A percentile compares a stretch with the other conserved stretches of the same genome.
These are phyloP conservation scores for Siderastrea radians DNA, from an alignment of 92 coral and sea anemone species.

Conservation along the genomic window DNA sequence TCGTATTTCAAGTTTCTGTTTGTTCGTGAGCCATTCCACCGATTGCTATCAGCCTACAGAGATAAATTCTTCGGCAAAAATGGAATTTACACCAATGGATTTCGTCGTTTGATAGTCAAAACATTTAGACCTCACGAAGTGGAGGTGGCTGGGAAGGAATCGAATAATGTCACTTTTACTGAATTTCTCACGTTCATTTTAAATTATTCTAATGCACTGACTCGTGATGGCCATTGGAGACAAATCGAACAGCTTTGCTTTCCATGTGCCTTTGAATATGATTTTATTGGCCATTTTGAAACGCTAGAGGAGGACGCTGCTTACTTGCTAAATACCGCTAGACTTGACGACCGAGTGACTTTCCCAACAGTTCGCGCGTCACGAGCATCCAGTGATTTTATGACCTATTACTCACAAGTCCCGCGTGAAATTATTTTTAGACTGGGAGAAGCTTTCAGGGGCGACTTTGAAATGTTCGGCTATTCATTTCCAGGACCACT, in stretches of 20 bases:
- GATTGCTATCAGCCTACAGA: slow-evolving; percentile 57
- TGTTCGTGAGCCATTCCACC: slow-evolving; percentile 72
- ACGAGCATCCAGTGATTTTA: slow-evolving; percentile 18
- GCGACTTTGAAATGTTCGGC: slow-evolving; percentile 71
- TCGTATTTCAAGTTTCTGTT: slow-evolving; percentile 59
- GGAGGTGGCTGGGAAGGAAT: not conserved
- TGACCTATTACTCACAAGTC: slow-evolving; percentile 40
- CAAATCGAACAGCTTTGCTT: slow-evolving; percentile 48
- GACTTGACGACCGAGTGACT: slow-evolving; percentile 54
- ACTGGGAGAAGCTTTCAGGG: slow-evolving; percentile 35
- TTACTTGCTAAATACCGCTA: slow-evolving; percentile 52
- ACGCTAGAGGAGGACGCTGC: slow-evolving; percentile 52
- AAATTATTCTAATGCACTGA: slow-evolving; percentile 8
- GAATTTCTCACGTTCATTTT: slow-evolving; percentile 56
- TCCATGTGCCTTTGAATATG: slow-evolving; percentile 59
- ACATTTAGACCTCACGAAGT: slow-evolving; percentile 22
- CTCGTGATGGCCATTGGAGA: slow-evolving; percentile 60
- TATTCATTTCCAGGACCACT: slow-evolving; percentile 63
- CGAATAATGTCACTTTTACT: slow-evolving; percentile 56
- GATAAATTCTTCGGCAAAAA: slow-evolving; percentile 59
- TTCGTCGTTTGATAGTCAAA: slow-evolving; percentile 22
- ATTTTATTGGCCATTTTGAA: slow-evolving; percentile 65
- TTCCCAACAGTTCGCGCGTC: slow-evolving; percentile 51
- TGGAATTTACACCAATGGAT: slow-evolving; percentile 29
- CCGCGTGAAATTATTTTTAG: slow-evolving; percentile 36